Evolutionary conservation across 2,113 vertebrate genomes (phyloP), one percentile per base, ranked within the genome.

Genomic region (Cervus canadensis): DNA sequence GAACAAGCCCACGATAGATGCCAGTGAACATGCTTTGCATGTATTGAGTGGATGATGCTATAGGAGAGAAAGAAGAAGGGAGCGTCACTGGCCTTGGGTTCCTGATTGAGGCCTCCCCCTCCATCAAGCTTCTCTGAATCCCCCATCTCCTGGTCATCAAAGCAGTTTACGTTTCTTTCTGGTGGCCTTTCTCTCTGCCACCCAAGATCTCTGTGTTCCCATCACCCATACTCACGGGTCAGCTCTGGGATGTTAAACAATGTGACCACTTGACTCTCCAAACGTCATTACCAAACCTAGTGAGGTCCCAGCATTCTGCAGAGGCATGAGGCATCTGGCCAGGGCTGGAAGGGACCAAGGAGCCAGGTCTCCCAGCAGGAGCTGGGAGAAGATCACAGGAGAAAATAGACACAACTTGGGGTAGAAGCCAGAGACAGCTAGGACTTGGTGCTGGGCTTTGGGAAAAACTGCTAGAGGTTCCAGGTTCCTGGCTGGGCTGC

Each of bases 281-380:
- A 43, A 16, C 28, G 11, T 52, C 50, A 25, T 9, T 8, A 52
- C 40, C 59, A 67, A 86, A 67, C 52, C n/a, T 71, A 82, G 43
- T 1, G 25, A 81, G 30, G 6, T 59, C 19, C 57, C 57, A 28
- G 57, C 26, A 21, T 26, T 33, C 1, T 50, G 10, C 1, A 0
- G n/a, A 71, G 87, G 71, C 5, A 2, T 16, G 54, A 71, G n/a
- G 50, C 7, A 4, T 19, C 50, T 87, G 40, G 33, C 40, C 60
- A 15, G 2, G 40, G 11, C 71, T 54, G 15, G 21, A 50, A 52
- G 5, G 33, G 10, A 16, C 40, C 81, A 86, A 56, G 3, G 40
- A 48, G 67, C 50, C 92, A 60, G 28, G 71, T 21, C 50, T 89
- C 81, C 67, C 3, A 3, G 43, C 14, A 79, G 52, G 43, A 86